Base-by-base conservation (phyloP, 1,140 invertebrate genomes). In the Contarinia nasturtii region DNA sequence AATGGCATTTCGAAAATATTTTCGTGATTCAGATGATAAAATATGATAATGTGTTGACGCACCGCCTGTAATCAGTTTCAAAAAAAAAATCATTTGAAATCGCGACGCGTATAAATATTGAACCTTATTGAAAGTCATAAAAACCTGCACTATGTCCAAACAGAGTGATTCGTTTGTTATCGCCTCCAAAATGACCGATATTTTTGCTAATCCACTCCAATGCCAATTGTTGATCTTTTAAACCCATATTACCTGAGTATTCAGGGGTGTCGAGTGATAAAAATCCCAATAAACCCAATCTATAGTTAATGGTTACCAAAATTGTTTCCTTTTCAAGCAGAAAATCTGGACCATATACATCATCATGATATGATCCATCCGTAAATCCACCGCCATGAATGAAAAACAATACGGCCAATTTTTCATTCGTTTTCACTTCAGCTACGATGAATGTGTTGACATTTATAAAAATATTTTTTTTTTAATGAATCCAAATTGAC, bases 291-390 rank as follows among this genome's bases (percentile, higher is more conserved):
- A 66, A 60, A 48, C 77, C 77, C 11, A 79, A 54, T 49, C 80
- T 66, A 50, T 74, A 82, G 55, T 82, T 82, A 1, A 80, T 61
- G 2, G 77, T 79, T 2, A 84, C 76, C 5, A 83, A 45, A 20
- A 82, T 64, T 4, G 81, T 66, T 52, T 77, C 70, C 27, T 79
- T 68, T 43, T 76, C 71, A 18, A 80, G 52, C 2, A 82, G 53
- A 57, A 70, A 79, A 54, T 83, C 68, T 53, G 78, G 69, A 19
- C 75, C 68, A 3, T 78, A 77, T 48, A 65, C 71, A 0, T 70
- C 34, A 18, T 63, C 55, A 18, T 67, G 57, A 12, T 69, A 70
- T 11, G 70, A 69, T n/a, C 75, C 77, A 2, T 53, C 50, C 15
- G 67, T 61, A 54, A 72, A 81, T 1, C 59, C 71, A 48, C 79